A percentile compares a stretch with the other conserved stretches of the same genome.
Evolutionary conservation across 2,888 invertebrate genomes (phyloP).

Genomic region (Eristalis tenax): DNA sequence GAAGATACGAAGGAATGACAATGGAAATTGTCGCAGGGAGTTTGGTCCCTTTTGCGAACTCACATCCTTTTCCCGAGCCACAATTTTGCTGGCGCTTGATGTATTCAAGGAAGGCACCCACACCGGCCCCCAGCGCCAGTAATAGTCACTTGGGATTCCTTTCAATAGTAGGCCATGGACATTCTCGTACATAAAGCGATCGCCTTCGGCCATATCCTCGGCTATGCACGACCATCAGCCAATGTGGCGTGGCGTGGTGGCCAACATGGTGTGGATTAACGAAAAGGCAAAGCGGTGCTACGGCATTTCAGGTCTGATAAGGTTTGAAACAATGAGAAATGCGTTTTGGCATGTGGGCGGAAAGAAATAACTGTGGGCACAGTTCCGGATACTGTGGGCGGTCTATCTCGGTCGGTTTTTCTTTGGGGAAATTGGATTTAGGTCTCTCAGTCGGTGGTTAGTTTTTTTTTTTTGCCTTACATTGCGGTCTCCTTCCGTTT

Average conservation of each 20-base stretch:
- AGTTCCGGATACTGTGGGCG: constrained; percentile 6
- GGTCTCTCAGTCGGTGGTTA: neutral
- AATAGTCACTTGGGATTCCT: constrained; percentile 30
- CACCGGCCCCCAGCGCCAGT: neutral
- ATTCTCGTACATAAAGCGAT: neutral
- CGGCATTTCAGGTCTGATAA: constrained; percentile 55
- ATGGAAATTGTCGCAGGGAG: constrained; percentile 53
- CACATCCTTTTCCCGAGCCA: constrained; percentile 54
- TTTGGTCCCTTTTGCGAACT: constrained; percentile 57
- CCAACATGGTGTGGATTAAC: constrained; percentile 31
- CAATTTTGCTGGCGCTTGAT: constrained; percentile 39
- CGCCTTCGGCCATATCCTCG: constrained; percentile 4
- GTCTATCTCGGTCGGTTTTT: neutral
- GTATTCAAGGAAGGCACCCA: constrained; percentile 28
- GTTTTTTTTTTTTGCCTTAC: neutral
- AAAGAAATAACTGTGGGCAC: constrained; percentile 15
- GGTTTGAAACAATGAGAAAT: constrained; percentile 50
- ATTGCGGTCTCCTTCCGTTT: neutral
- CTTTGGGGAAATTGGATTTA: constrained; percentile 40
- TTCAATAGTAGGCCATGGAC: constrained; percentile 34
- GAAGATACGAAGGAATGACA: constrained; percentile 54
- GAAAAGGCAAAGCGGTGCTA: constrained; percentile 26
- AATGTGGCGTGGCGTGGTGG: constrained; percentile 2
- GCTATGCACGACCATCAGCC: constrained; percentile 7
- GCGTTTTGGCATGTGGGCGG: constrained; percentile 31